These are phyloP conservation scores for Collichthys lucidus DNA, from an alignment of 2,113 vertebrate genomes.

Conservation along the genomic window DNA sequence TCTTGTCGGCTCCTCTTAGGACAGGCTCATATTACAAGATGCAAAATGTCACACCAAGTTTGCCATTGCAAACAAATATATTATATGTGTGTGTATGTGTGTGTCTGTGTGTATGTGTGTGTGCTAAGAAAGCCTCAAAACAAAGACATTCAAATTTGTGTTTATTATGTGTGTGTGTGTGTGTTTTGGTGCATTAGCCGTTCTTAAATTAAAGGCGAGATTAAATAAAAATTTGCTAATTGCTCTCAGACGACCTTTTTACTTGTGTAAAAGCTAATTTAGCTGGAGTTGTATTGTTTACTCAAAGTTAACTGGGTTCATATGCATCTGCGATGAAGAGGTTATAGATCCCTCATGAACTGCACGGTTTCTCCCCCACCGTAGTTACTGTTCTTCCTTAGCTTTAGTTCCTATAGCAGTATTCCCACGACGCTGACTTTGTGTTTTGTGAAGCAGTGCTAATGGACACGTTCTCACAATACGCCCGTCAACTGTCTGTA, in stretches of 20 bases:
- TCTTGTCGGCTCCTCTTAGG: slow-evolving; percentile 79
- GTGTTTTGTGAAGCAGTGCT: slow-evolving; percentile 62
- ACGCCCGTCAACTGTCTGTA: slow-evolving; percentile 54
- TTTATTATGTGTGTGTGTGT: slow-evolving; percentile 6
- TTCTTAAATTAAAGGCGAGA: slow-evolving; percentile 19
- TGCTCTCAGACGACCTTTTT: slow-evolving; percentile 4
- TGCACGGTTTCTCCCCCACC: slow-evolving; percentile 44
- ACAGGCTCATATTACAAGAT: slow-evolving; percentile 74
- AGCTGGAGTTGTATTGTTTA: slow-evolving; percentile 48
- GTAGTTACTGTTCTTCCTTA: slow-evolving; percentile 64
- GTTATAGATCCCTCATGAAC: slow-evolving; percentile 55
- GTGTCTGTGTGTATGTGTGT: slow-evolving; percentile 20
- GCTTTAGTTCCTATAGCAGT: slow-evolving; percentile 63
- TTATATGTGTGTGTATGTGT: slow-evolving; percentile 20
- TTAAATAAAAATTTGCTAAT: neutral
- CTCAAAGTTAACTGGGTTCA: slow-evolving; percentile 25
- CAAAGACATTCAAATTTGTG: slow-evolving; percentile 9
- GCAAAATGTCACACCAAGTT: slow-evolving; percentile 77
- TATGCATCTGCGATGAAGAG: slow-evolving; percentile 25
- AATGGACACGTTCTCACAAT: slow-evolving; percentile 59
- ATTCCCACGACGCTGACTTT: slow-evolving; percentile 56
- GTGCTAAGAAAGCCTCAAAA: slow-evolving; percentile 47
- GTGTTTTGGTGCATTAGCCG: neutral
- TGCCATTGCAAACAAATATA: slow-evolving; percentile 55
- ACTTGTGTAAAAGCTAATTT: slow-evolving; percentile 26